Evolutionary conservation across 2,888 invertebrate genomes (phyloP).

Genomic region (Candidula unifasciata): DNA sequence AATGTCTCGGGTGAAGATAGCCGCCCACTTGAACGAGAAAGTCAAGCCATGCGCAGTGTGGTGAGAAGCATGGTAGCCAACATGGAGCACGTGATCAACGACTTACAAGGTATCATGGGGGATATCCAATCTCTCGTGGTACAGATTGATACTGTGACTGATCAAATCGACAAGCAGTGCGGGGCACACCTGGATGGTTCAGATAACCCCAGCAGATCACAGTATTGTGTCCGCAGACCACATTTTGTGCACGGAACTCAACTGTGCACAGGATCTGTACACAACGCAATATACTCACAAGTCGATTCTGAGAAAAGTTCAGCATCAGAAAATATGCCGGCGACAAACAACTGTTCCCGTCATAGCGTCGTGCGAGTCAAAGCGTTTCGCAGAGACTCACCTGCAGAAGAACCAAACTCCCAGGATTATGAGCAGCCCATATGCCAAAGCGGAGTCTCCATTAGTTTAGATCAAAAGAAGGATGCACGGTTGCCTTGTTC

Average conservation of each 20-base stretch:
- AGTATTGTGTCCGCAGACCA: conserved; percentile 36
- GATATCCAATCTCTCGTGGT: conserved; percentile 41
- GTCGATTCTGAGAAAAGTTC: not conserved
- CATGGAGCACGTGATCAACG: conserved; percentile 46
- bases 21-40: not conserved
- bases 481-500: not conserved
- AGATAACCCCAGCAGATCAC: not conserved
- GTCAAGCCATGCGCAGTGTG: conserved; percentile 30
- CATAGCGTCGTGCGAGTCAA: not conserved
- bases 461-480: not conserved
- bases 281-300: not conserved
- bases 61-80: conserved; percentile 34
- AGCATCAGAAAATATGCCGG: not conserved
- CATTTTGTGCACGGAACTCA: not conserved
- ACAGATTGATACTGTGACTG: conserved; percentile 44
- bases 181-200: not conserved
- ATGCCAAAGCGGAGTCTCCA: not conserved
- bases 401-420: too few relatives aligned
- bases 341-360: not conserved
- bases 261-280: not conserved
- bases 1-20: not conserved
- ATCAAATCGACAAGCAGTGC: conserved; percentile 37
- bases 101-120: conserved; percentile 49
- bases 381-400: not conserved
- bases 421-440: not conserved